A percentile compares a stretch with the other conserved stretches of the same genome.
Evolutionary conservation across 2,113 vertebrate genomes (phyloP).

Genomic region (Camarhynchus parvulus): DNA sequence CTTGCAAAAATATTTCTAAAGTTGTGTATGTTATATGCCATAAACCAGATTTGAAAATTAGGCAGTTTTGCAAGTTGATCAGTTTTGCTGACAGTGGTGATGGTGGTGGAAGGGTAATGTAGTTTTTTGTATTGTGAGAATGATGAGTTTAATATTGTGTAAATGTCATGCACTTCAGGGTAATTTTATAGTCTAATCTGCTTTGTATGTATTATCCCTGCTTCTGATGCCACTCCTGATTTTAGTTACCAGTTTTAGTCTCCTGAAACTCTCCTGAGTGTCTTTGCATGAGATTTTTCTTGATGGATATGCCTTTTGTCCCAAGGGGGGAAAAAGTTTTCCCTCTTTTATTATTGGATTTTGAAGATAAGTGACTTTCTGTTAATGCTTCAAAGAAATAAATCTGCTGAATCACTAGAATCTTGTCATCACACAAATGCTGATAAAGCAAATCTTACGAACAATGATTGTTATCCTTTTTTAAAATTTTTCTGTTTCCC

Average conservation of each 20-base stretch:
- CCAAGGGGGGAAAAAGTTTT: background rate
- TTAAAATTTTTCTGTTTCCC: constrained; percentile 3
- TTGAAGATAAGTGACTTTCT: background rate
- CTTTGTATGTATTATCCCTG: background rate
- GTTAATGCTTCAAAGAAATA: background rate
- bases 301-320: background rate
- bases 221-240: background rate
- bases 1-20: background rate
- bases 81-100: background rate
- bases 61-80: background rate
- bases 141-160: background rate
- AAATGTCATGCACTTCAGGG: background rate
- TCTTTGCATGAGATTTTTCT: background rate
- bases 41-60: background rate
- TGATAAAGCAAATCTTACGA: background rate
- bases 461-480: constrained; percentile 2
- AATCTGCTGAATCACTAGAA: background rate
- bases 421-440: background rate
- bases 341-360: background rate
- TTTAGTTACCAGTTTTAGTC: background rate
- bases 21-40: background rate
- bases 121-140: background rate
- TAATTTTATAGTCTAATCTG: background rate
- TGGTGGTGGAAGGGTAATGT: background rate
- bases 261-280: background rate